A percentile compares a stretch with the other conserved stretches of the same genome.
Conservation (phyloP, 2,888 invertebrate species). For the Lasioglossum figueresi region DNA sequence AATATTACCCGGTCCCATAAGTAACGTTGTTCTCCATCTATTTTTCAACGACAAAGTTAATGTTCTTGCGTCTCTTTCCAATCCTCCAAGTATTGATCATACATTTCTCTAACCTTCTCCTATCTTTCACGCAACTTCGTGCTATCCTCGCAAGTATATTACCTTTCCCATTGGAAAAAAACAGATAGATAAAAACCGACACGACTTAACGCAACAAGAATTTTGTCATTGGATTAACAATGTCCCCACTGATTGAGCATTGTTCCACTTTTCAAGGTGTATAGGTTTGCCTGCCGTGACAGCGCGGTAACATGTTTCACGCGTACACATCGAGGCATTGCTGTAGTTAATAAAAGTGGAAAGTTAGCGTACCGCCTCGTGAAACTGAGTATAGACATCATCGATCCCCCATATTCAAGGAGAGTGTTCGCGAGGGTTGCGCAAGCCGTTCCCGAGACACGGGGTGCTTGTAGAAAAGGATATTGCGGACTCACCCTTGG, state of each 20-base stretch:
- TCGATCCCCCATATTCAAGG: neutral
- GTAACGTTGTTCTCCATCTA: neutral
- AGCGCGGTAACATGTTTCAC: neutral
- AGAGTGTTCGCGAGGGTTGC: neutral
- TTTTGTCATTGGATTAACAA: neutral
- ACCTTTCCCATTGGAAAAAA: neutral
- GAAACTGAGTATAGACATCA: neutral
- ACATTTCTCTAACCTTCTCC: no score
- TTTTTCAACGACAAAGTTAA: neutral
- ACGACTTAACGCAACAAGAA: neutral
- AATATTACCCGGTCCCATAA: neutral
- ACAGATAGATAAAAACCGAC: neutral
- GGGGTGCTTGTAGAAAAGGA: neutral
- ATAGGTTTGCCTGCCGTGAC: neutral
- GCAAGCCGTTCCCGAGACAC: neutral
- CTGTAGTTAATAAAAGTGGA: neutral
- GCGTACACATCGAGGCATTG: neutral
- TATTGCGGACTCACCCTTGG: constrained; percentile 87
- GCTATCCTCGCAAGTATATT: neutral
- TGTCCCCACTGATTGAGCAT: neutral
- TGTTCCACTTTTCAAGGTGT: neutral
- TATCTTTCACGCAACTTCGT: neutral
- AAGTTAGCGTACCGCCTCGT: neutral
- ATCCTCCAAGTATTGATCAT: neutral
- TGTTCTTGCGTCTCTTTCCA: neutral